Conservation (phyloP, 1,140 invertebrate species). For the Drosophila bocki region DNA sequence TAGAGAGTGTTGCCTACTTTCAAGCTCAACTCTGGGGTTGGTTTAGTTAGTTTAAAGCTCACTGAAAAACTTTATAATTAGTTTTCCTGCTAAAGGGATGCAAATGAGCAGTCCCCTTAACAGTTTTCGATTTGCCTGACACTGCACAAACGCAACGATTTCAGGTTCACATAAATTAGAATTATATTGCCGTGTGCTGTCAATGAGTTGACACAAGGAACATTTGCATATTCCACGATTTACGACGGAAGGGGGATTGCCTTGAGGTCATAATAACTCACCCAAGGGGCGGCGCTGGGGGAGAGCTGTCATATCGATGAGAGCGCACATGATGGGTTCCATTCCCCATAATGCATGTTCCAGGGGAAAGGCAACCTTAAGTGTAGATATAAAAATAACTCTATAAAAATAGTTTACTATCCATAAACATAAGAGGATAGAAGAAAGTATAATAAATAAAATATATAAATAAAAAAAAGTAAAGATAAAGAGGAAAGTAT, state of each 20-base stretch:
- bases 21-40: conserved; percentile 9
- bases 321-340: conserved; percentile 12
- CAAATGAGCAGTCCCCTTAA: background rate
- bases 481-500: background rate
- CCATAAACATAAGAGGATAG: background rate
- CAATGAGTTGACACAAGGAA: conserved; percentile 66
- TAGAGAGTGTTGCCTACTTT: conserved; percentile 31
- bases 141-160: conserved; percentile 36
- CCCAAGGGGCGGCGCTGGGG: conserved; percentile 6
- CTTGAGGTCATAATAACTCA: conserved; percentile 48
- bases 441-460: too few species aligned
- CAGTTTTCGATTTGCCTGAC: conserved; percentile 12
- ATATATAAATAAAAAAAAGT: too few species aligned
- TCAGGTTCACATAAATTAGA: conserved; percentile 65
- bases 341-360: conserved; percentile 13
- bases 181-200: conserved; percentile 46
- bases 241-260: conserved; percentile 10
- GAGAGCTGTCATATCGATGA: conserved; percentile 29
- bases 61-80: conserved; percentile 60
- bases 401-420: conserved; percentile 11
- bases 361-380: background rate
- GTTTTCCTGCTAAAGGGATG: background rate
- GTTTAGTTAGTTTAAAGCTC: conserved; percentile 5
- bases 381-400: conserved; percentile 7
- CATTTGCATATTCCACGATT: conserved; percentile 65